A percentile compares a stretch with the other conserved stretches of the same genome.
These are phyloP conservation scores for Papilio dardanus DNA, from an alignment of 1,140 invertebrate genomes.

Conservation along the genomic window DNA sequence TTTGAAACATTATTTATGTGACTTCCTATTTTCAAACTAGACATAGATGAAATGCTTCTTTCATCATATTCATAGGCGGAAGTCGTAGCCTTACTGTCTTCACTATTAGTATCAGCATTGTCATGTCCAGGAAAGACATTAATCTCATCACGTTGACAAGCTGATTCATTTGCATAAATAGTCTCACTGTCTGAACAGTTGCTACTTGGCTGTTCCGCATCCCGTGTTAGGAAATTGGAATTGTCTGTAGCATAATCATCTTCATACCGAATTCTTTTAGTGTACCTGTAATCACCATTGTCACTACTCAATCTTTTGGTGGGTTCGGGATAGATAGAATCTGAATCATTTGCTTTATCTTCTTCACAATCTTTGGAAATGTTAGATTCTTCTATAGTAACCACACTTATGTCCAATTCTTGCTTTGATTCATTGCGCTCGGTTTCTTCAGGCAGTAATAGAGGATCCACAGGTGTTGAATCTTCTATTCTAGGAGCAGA, in stretches of 20 bases:
- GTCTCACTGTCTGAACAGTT: constrained; percentile 64
- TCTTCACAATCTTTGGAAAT: constrained; percentile 67
- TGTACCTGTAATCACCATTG: constrained; percentile 61
- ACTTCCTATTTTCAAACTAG: constrained; percentile 73
- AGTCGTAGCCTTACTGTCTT: constrained; percentile 74
- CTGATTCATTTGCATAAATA: constrained; percentile 61
- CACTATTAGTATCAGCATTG: constrained; percentile 71
- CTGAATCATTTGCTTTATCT: constrained; percentile 62
- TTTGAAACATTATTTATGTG: constrained; percentile 60
- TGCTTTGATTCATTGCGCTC: constrained; percentile 71
- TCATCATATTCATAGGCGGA: constrained; percentile 78
- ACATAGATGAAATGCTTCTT: constrained; percentile 71
- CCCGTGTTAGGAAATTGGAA: constrained; percentile 59
- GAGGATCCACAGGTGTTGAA: constrained; percentile 75
- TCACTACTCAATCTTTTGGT: constrained; percentile 68
- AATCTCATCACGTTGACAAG: constrained; percentile 61
- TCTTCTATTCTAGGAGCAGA: constrained; percentile 67
- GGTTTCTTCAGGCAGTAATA: constrained; percentile 71
- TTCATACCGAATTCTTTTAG: constrained; percentile 72
- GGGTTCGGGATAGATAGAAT: constrained; percentile 54
- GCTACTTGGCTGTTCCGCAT: constrained; percentile 51
- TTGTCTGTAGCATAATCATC: constrained; percentile 64
- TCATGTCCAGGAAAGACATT: constrained; percentile 62
- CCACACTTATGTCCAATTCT: constrained; percentile 71
- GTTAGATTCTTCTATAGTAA: constrained; percentile 73